Base-by-base conservation (phyloP, 2,113 vertebrate species). In the Pholis gunnellus region DNA sequence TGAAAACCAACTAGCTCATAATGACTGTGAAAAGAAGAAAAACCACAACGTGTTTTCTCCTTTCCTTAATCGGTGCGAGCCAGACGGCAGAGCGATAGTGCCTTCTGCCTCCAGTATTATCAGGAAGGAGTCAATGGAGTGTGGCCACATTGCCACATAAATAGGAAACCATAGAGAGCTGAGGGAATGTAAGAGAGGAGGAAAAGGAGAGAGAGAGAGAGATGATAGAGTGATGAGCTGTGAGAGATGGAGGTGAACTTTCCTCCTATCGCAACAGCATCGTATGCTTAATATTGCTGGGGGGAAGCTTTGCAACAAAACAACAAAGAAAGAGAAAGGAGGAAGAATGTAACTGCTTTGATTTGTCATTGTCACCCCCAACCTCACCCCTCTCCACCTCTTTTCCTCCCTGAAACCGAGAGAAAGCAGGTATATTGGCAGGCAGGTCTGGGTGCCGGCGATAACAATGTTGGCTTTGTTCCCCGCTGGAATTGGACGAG, bases 401-500 rank as follows among this genome's bases (percentile, higher is more conserved):
- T 59, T 29, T 69, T 22, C 56, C 57, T 72, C 56, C 50, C 72
- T n/a, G 29, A 69, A 72, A 78, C 70, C 42, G 68, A 88, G 52
- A 79, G 80, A 89, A 87, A 90, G 88, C 88, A 93, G 91, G 91
- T 93, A 87, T 93, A 92, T 88, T 92, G 90, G 88, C 88, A 85
- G 83, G 82, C 74, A 40, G 79, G 87, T 78, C 93, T 94, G 94
- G 81, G 83, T 68, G 87, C 60, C 15, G 27, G 54, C 18, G 91
- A 94, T 94, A 94, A 94, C 92, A 86, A 91, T 82, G 79, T 75
- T 91, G 91, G 89, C 92, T 89, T 92, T 93, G 91, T 91, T 92
- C 83, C 89, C 84, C 1, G 52, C 72, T 52, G 56, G 88, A 91
- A 92, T 94, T 91, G 92, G 87, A 92, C 87, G 78, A 87, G 76